Evolutionary conservation across 2,797 vertebrate genomes (phyloP).

Genomic region (Pangasius djambal): DNA sequence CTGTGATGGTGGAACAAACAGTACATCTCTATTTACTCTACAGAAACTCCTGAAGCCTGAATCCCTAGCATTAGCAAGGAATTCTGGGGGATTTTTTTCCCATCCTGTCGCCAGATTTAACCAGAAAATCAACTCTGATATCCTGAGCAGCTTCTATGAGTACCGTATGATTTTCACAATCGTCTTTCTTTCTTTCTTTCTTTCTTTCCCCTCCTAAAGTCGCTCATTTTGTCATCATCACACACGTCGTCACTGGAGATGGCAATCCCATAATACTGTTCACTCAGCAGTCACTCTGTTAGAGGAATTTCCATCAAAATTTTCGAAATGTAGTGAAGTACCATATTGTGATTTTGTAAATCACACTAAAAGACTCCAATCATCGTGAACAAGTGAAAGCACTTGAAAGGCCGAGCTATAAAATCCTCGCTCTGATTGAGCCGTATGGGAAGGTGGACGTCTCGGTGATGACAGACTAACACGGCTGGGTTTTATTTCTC

Average conservation of each 20-base stretch:
- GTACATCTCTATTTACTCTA: background rate
- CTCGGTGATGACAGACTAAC: constrained; percentile 6
- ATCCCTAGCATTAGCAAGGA: background rate
- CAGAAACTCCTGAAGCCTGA: background rate
- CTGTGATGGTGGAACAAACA: background rate
- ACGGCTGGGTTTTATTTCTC: background rate
- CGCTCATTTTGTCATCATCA: background rate
- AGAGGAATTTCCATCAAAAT: background rate
- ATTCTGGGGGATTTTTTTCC: background rate
- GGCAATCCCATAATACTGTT: background rate
- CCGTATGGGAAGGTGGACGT: background rate
- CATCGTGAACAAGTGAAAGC: background rate
- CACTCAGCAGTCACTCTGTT: background rate
- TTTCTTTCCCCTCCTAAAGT: background rate
- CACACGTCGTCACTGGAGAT: background rate
- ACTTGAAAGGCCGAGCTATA: background rate
- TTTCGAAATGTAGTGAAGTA: background rate
- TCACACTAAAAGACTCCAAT: background rate
- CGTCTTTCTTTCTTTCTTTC: background rate
- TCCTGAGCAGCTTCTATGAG: background rate
- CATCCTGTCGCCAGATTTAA: background rate
- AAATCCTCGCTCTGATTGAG: background rate
- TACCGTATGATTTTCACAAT: background rate
- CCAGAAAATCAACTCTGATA: background rate
- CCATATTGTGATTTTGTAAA: background rate